Evolutionary conservation across 2,113 vertebrate genomes (phyloP).

Genomic region (Eublepharis macularius): DNA sequence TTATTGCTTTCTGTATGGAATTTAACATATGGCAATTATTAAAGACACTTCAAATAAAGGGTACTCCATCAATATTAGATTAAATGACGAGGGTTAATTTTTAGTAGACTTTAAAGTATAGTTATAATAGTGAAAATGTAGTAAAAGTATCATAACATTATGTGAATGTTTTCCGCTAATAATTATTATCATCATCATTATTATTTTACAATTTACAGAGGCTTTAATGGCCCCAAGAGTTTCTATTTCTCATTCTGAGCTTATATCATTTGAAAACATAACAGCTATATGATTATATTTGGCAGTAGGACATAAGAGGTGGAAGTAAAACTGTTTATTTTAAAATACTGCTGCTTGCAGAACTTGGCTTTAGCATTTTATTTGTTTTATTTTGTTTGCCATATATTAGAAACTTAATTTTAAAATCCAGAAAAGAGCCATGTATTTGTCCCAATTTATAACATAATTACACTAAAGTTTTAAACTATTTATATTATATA

Average conservation of each 20-base stretch:
- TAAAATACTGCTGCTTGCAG: neutral
- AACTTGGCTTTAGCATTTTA: neutral
- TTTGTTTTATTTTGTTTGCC: slow-evolving; percentile 4
- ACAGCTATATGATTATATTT: neutral
- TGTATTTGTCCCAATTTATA: neutral
- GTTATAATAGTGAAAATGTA: too few relatives aligned
- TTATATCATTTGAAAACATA: slow-evolving; percentile 5
- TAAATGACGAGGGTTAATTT: too few relatives aligned
- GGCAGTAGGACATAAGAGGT: neutral
- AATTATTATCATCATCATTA: neutral
- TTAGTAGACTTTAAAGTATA: too few relatives aligned
- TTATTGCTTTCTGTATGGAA: too few relatives aligned
- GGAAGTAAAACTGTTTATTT: slow-evolving; percentile 10
- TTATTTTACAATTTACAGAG: neutral
- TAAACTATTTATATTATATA: neutral
- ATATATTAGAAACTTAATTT: neutral
- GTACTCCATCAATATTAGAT: too few relatives aligned
- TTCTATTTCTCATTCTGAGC: neutral
- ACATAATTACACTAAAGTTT: slow-evolving; percentile 18
- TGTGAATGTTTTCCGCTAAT: too few relatives aligned
- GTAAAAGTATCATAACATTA: too few relatives aligned
- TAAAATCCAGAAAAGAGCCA: neutral
- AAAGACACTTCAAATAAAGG: too few relatives aligned
- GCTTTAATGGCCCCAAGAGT: neutral
- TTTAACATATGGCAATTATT: too few relatives aligned